A percentile compares a stretch with the other conserved stretches of the same genome.
phyloP scores from a whole-genome alignment of 2,113 vertebrate genomes.

The Oenanthe oenanthe region DNA sequence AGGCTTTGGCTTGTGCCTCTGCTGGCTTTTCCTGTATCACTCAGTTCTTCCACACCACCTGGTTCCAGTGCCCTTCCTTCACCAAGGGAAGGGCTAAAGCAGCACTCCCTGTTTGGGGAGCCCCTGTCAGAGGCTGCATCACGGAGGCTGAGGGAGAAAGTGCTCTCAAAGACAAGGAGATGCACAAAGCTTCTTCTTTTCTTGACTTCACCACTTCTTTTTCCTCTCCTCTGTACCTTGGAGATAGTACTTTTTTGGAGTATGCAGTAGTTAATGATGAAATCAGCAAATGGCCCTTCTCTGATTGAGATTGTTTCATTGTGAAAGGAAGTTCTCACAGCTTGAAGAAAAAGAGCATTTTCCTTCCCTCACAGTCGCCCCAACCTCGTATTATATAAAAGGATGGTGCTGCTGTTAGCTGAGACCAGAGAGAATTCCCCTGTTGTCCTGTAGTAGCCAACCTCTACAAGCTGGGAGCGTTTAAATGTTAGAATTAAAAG shows the following conservation, averaged over 20 bases:
- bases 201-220: not conserved
- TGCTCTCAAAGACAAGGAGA: not conserved
- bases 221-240: not conserved
- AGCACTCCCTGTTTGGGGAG: not conserved
- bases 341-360: slow-evolving; percentile 60
- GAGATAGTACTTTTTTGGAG: not conserved
- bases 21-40: not conserved
- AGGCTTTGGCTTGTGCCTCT: not conserved
- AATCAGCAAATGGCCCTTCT: slow-evolving; percentile 13
- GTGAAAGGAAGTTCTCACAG: slow-evolving; percentile 49
- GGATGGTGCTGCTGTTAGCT: slow-evolving; percentile 44
- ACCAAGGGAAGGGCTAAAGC: not conserved
- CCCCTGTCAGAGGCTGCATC: not conserved
- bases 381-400: slow-evolving; percentile 39
- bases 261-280: not conserved
- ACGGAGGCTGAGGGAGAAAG: not conserved
- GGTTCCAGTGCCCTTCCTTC: not conserved
- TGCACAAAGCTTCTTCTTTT: slow-evolving; percentile 5
- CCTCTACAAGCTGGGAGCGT: slow-evolving; percentile 22
- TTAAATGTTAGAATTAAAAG: slow-evolving; percentile 38
- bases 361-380: slow-evolving; percentile 13
- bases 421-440: slow-evolving; percentile 61
- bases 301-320: slow-evolving; percentile 13
- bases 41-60: not conserved
- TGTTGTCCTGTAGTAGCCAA: slow-evolving; percentile 59